These are phyloP conservation scores for Galago senegalensis DNA, from an alignment of 2,797 vertebrate species.

Conservation along the genomic window DNA sequence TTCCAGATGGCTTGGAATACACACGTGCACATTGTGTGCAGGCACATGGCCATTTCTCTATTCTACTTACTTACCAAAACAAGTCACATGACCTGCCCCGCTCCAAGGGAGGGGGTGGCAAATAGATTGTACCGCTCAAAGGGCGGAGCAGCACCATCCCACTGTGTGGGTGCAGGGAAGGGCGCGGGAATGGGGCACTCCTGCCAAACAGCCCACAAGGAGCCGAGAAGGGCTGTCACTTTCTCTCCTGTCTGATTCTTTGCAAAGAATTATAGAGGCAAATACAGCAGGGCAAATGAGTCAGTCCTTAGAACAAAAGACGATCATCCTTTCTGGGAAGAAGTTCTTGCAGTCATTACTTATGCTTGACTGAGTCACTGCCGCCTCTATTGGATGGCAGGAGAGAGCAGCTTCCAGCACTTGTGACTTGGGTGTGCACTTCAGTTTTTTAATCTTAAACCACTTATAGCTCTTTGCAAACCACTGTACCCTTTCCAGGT, in stretches of 20 bases:
- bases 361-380: neutral
- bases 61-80: neutral
- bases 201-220: neutral
- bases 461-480: neutral
- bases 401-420: fast-evolving
- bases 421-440: fast-evolving
- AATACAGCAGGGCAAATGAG: fast-evolving
- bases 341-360: neutral
- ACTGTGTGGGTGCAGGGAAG: neutral
- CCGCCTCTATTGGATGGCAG: neutral
- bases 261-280: neutral
- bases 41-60: neutral
- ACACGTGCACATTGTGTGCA: too few relatives aligned
- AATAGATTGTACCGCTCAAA: neutral
- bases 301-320: neutral
- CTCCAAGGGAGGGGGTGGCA: neutral
- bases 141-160: neutral
- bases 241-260: neutral
- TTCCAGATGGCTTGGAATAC: neutral
- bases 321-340: neutral
- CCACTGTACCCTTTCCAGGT: neutral
- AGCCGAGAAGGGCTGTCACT: neutral
- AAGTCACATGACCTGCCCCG: neutral
- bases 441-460: neutral
- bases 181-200: neutral